Evolutionary conservation across 2,888 invertebrate genomes (phyloP).

Genomic region (Miltochrista miniata): DNA sequence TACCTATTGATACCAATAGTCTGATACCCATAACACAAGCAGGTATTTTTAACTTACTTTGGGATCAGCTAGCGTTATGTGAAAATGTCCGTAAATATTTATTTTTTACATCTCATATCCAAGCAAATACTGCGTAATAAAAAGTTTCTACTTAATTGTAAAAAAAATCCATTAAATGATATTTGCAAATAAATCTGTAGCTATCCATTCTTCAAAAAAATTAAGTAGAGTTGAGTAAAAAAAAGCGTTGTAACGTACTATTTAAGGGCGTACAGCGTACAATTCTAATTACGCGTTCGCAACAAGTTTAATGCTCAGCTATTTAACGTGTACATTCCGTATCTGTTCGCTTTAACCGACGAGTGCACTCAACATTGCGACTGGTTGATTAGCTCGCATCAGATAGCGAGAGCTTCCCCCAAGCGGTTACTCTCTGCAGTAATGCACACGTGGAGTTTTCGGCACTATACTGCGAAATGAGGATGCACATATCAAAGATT

Average conservation of each 20-base stretch:
- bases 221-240: background rate
- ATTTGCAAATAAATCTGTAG: background rate
- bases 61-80: no score
- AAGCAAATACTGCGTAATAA: no score
- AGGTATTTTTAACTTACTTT: no score
- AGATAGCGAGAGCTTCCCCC: slow-evolving; percentile 27
- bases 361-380: slow-evolving; percentile 51
- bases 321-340: slow-evolving; percentile 27
- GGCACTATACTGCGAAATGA: slow-evolving; percentile 37
- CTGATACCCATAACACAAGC: no score
- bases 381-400: slow-evolving; percentile 56
- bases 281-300: slow-evolving; percentile 24
- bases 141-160: no score
- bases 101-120: no score
- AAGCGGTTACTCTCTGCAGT: slow-evolving; percentile 28
- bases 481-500: slow-evolving; percentile 35
- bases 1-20: no score
- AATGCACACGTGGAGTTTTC: slow-evolving; percentile 54
- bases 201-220: background rate
- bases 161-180: no score
- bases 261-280: slow-evolving; percentile 3
- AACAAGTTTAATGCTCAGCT: slow-evolving; percentile 30
- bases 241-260: slow-evolving; percentile 3
- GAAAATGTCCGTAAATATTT: no score
- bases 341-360: slow-evolving; percentile 31